A percentile compares a stretch with the other conserved stretches of the same genome.
Conservation (phyloP, 2,797 vertebrate genomes). For the Salarias fasciatus region DNA sequence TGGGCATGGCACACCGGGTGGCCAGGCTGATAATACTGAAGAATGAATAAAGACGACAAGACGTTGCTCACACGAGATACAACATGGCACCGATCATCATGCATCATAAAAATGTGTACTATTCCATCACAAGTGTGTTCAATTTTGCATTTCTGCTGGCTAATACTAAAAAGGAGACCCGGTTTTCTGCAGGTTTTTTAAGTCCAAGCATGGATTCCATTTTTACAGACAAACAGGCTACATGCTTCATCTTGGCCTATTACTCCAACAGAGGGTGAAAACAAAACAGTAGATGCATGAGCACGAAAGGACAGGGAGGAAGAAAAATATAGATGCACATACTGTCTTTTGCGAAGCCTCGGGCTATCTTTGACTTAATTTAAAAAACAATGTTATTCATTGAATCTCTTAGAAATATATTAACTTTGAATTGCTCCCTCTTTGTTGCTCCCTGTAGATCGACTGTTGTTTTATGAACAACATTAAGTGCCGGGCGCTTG, state of each 20-base stretch:
- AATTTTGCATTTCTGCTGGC: not conserved
- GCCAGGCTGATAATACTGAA: slow-evolving; percentile 97
- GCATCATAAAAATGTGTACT: too few species aligned
- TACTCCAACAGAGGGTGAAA: not conserved
- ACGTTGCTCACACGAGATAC: too few species aligned
- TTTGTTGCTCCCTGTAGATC: not conserved
- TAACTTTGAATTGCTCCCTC: not conserved
- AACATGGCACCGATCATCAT: too few species aligned
- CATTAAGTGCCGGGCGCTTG: not conserved
- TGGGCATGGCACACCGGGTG: slow-evolving; percentile 97
- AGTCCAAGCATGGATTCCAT: slow-evolving; percentile 22
- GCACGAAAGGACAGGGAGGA: not conserved
- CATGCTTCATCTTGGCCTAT: slow-evolving; percentile 22
- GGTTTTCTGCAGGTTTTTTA: slow-evolving; percentile 6
- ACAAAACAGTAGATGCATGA: not conserved
- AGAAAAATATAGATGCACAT: not conserved
- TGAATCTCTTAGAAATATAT: not conserved
- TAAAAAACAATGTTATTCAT: not conserved
- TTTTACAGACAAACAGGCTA: slow-evolving; percentile 17
- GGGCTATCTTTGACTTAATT: not conserved
- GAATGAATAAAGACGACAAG: too few species aligned
- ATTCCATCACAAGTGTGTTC: not conserved
- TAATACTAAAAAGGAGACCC: too few species aligned
- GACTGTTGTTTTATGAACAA: not conserved
- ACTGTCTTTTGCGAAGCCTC: not conserved